Evolutionary conservation across 1,140 invertebrate genomes (phyloP).

Genomic region (Nebria ingens): DNA sequence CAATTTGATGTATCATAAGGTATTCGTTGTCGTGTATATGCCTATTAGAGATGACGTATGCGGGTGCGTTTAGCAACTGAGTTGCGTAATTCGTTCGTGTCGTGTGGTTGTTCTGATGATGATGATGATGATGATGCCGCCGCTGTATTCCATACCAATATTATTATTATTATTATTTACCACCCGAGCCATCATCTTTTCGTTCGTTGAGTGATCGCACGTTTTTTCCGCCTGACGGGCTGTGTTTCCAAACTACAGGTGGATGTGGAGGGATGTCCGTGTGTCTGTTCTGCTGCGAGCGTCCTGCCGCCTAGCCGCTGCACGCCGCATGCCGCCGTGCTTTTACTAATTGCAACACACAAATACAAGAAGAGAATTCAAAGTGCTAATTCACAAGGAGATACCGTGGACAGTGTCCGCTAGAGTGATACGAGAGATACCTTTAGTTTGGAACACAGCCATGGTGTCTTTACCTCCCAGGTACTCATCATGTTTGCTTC

Average conservation of each 20-base stretch:
- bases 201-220: background rate
- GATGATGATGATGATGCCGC: background rate
- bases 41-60: no score
- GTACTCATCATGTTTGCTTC: constrained; percentile 26
- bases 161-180: background rate
- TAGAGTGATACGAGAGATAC: background rate
- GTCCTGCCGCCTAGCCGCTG: background rate
- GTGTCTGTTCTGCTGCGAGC: constrained; percentile 3
- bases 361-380: constrained; percentile 4
- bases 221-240: constrained; percentile 27
- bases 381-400: constrained; percentile 29
- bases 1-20: no score
- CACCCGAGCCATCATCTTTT: background rate
- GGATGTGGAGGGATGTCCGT: constrained; percentile 25
- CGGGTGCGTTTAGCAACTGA: no score
- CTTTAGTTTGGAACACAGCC: constrained; percentile 53
- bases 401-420: constrained; percentile 42
- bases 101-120: background rate
- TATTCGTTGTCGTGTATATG: no score
- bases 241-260: constrained; percentile 39
- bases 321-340: background rate
- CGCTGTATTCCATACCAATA: background rate
- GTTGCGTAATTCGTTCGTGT: background rate
- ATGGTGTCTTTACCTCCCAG: constrained; percentile 53
- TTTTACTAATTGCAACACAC: constrained; percentile 7